Evolutionary conservation across 1,140 invertebrate genomes (phyloP).

Genomic region (Grapholita molesta): DNA sequence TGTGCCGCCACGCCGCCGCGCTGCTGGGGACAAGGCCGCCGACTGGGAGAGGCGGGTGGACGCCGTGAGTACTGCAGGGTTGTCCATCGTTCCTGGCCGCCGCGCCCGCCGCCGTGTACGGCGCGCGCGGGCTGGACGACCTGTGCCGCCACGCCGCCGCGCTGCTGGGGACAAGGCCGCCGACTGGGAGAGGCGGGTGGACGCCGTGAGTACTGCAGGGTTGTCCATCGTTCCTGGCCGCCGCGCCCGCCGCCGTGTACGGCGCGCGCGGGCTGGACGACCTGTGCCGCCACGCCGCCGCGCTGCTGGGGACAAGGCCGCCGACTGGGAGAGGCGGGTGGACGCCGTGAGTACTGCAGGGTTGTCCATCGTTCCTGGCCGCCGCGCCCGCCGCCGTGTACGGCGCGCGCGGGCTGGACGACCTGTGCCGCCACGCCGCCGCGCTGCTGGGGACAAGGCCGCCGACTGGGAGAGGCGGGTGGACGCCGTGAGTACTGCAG

Average conservation of each 20-base stretch:
- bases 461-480: slow-evolving; percentile 96
- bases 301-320: slow-evolving; percentile 87
- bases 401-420: too few relatives aligned
- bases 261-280: too few relatives aligned
- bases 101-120: too few relatives aligned
- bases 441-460: slow-evolving; percentile 86
- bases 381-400: too few relatives aligned
- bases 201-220: too few relatives aligned
- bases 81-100: too few relatives aligned
- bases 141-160: not conserved
- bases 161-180: slow-evolving; percentile 86
- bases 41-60: slow-evolving; percentile 97
- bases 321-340: slow-evolving; percentile 95
- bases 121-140: too few relatives aligned
- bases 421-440: not conserved
- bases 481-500: slow-evolving; percentile 90
- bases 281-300: not conserved
- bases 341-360: slow-evolving; percentile 91
- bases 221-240: too few relatives aligned
- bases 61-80: slow-evolving; percentile 87
- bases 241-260: too few relatives aligned
- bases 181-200: slow-evolving; percentile 96
- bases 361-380: too few relatives aligned
- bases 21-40: slow-evolving; percentile 88
- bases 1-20: slow-evolving; percentile 86